Evolutionary conservation across 2,888 invertebrate genomes (phyloP).

Genomic region (Plebejus melissa): DNA sequence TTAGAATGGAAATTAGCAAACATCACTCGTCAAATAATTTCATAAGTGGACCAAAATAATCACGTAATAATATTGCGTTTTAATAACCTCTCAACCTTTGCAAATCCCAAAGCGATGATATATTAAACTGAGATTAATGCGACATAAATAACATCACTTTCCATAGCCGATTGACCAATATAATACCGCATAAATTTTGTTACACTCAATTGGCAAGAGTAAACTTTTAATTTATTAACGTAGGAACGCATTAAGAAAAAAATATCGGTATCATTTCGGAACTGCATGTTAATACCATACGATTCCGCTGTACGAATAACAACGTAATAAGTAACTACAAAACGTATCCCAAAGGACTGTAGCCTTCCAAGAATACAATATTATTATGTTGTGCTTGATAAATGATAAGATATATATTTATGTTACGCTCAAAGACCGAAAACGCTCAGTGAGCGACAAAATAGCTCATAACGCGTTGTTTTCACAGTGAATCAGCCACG

Average conservation of each 20-base stretch:
- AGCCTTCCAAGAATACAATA: too few species aligned
- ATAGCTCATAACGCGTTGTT: too few species aligned
- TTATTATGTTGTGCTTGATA: too few species aligned
- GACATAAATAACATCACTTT: conserved; percentile 34
- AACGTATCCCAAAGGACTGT: too few species aligned
- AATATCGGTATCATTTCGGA: background rate
- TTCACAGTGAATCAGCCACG: too few species aligned
- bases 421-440: too few species aligned
- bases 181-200: conserved; percentile 25
- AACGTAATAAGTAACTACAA: too few species aligned
- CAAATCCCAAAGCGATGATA: conserved; percentile 26
- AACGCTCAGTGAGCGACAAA: too few species aligned
- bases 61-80: conserved; percentile 19
- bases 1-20: background rate
- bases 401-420: too few species aligned
- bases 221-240: conserved; percentile 11
- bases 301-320: too few species aligned
- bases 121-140: conserved; percentile 33
- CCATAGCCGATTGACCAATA: conserved; percentile 31
- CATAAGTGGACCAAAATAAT: conserved; percentile 16
- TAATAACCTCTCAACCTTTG: conserved; percentile 26
- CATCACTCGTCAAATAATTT: conserved; percentile 14
- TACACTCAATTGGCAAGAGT: conserved; percentile 9
- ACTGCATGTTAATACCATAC: too few species aligned
- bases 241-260: background rate